Percentiles rank a stretch among this genome's conserved stretches.
phyloP scores from a whole-genome alignment of 1,140 invertebrate species.

The Teleogryllus occipitalis region DNA sequence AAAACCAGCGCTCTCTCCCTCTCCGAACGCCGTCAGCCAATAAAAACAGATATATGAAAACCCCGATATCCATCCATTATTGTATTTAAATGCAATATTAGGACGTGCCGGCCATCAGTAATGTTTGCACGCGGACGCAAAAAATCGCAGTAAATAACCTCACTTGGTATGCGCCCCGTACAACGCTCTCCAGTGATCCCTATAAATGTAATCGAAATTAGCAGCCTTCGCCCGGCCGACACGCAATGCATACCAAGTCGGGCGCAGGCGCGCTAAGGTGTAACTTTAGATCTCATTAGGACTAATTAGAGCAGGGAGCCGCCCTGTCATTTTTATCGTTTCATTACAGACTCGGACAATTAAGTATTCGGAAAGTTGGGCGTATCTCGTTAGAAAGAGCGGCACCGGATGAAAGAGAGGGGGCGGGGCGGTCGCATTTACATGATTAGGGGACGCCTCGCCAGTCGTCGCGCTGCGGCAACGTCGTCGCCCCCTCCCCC shows the following conservation, averaged over 20 bases:
- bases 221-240: neutral
- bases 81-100: constrained; percentile 6
- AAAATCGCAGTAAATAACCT: constrained; percentile 1
- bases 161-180: neutral
- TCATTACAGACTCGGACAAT: neutral
- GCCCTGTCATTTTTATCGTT: constrained; percentile 1
- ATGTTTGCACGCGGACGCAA: neutral
- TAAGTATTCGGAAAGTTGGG: neutral
- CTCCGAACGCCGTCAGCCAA: neutral
- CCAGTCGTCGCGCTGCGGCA: too few species aligned
- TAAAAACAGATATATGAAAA: neutral
- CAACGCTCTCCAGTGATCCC: neutral
- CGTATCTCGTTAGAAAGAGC: neutral
- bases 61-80: constrained; percentile 3
- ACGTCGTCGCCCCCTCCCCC: too few species aligned
- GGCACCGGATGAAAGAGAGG: neutral
- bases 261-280: neutral
- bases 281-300: constrained; percentile 1
- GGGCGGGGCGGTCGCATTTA: too few species aligned
- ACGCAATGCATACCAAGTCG: neutral
- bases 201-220: constrained; percentile 6
- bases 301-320: neutral
- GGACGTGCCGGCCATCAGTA: neutral
- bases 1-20: neutral
- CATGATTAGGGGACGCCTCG: too few species aligned